Base-by-base conservation (phyloP, 2,113 vertebrate species). In the Aptenodytes patagonicus region DNA sequence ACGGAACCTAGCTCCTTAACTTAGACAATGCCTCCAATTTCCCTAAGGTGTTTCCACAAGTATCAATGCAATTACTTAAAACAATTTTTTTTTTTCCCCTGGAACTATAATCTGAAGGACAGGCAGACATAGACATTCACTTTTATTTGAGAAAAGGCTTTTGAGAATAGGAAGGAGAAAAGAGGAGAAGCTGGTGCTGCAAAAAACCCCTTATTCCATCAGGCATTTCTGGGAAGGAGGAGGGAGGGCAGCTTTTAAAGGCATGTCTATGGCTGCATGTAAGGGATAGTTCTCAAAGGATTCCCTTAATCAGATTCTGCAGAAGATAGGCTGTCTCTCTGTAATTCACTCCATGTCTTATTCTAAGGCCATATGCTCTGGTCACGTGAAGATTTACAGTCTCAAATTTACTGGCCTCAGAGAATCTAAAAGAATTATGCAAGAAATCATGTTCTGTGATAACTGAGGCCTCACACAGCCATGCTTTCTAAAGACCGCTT, bases 341-440 rank as follows among this genome's bases (percentile, higher is more conserved):
- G 42, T 77, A 93, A 94, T 93, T 96, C 81, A 54, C 7, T 80
- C 87, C 42, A 11, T 58, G 60, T 88, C 82, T 85, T 94, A 81
- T 68, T 91, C 86, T 92, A 79, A 83, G 65, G 44, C n/a, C 70
- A 14, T 81, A 66, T 96, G 91, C 71, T 87, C 81, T 85, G 80
- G 75, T 76, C 69, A 86, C 1, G 1, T 83, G 58, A 82, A 97
- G 88, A 92, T 95, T 94, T 93, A 85, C 42, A n/a, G 80, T 61
- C 80, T 88, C 62, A 61, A 32, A 75, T 95, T 88, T 86, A 69
- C 46, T 90, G 64, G 61, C 68, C 81, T 82, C 21, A 5, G 80
- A 91, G 69, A 96, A 94, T 90, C 52, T 89, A 51, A 77, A 88
- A 92, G 55, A 93, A 90, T 97, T 87, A 94, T 75, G 58, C 79